Evolutionary conservation across 2,113 vertebrate species (phyloP).

Genomic region (Phalacrocorax pelagicus): DNA sequence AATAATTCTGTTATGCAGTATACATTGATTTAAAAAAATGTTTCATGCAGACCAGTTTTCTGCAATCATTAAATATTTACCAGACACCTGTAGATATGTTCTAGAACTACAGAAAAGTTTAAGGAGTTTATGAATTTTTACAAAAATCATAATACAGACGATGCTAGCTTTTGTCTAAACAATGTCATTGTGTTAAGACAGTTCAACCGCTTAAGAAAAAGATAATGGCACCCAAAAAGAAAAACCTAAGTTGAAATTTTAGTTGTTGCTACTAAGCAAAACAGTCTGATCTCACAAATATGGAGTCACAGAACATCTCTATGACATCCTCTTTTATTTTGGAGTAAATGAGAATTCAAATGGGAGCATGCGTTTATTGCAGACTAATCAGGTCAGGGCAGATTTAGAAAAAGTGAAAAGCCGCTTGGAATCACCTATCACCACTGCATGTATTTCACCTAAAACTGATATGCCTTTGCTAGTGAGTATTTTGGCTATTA

Average conservation of each 20-base stretch:
- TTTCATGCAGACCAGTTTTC: background rate
- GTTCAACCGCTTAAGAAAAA: background rate
- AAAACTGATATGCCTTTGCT: background rate
- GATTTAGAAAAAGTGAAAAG: background rate
- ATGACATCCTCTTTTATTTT: background rate
- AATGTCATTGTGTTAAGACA: background rate
- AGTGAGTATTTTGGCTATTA: background rate
- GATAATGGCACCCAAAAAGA: background rate
- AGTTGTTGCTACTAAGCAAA: background rate
- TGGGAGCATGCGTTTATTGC: background rate
- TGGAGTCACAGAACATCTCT: background rate
- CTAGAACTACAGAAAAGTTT: conserved; percentile 23
- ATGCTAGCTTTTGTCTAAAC: background rate
- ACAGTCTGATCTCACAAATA: background rate
- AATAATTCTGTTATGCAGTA: conserved; percentile 37
- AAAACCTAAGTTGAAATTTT: background rate
- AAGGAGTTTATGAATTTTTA: background rate
- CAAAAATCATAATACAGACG: background rate
- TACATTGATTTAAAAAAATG: background rate
- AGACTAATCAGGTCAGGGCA: background rate
- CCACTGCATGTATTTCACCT: background rate
- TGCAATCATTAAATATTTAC: conserved; percentile 41
- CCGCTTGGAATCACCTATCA: background rate
- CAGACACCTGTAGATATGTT: background rate
- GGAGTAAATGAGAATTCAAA: background rate